These are phyloP conservation scores for Rotaria sp. DNA, from an alignment of 2,888 invertebrate genomes.

Conservation along the genomic window DNA sequence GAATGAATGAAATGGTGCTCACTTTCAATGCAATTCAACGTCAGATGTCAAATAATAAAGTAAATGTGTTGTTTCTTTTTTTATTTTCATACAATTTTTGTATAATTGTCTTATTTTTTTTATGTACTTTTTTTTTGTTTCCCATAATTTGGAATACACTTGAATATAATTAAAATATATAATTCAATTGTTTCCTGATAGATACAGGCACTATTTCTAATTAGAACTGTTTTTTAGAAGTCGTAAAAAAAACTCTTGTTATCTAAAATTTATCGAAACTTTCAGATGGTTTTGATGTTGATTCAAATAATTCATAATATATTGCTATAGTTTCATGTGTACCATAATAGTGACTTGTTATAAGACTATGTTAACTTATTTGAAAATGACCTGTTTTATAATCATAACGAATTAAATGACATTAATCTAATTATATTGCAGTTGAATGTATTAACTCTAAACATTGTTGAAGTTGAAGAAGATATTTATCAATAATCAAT, in stretches of 20 bases:
- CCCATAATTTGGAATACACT: constrained; percentile 52
- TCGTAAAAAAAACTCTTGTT: too few relatives aligned
- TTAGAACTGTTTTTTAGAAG: too few relatives aligned
- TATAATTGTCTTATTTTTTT: neutral
- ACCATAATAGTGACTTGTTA: constrained; percentile 95
- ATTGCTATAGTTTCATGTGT: constrained; percentile 91
- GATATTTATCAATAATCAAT: constrained; percentile 68
- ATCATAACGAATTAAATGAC: constrained; percentile 89
- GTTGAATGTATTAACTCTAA: constrained; percentile 93
- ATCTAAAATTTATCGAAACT: too few relatives aligned
- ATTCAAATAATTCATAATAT: constrained; percentile 88
- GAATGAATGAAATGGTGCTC: neutral
- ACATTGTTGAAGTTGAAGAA: constrained; percentile 80
- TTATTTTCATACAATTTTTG: neutral
- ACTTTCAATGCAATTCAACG: neutral
- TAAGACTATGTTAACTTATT: constrained; percentile 85
- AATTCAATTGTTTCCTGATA: too few relatives aligned
- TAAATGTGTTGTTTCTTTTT: neutral
- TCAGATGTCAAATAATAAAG: neutral
- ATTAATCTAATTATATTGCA: constrained; percentile 78
- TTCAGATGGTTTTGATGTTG: constrained; percentile 88
- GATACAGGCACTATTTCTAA: too few relatives aligned
- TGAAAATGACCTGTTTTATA: constrained; percentile 66
- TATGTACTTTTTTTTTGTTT: neutral
- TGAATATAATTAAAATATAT: constrained; percentile 78